These are phyloP conservation scores for Prunella fulvescens DNA, from an alignment of 2,113 vertebrate species.

Conservation along the genomic window DNA sequence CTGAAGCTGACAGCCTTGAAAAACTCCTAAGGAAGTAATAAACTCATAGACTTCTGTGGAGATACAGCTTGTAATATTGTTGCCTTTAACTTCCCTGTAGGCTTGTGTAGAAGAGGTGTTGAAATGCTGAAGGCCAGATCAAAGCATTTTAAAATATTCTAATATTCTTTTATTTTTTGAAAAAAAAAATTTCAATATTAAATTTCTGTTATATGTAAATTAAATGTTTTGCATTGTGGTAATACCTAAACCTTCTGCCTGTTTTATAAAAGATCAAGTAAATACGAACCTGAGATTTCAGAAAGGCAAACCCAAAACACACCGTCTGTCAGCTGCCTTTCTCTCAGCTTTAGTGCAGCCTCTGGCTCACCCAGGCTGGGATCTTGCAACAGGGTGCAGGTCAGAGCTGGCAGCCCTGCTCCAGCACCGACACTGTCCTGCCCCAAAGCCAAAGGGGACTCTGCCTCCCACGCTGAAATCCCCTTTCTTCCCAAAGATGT, in stretches of 20 bases:
- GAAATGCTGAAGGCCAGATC: neutral
- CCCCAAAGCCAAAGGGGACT: neutral
- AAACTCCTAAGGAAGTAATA: neutral
- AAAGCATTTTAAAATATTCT: neutral
- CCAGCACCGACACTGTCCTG: too few species aligned
- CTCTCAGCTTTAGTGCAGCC: neutral
- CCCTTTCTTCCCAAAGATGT: neutral
- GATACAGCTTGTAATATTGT: neutral
- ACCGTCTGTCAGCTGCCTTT: neutral
- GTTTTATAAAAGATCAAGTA: neutral
- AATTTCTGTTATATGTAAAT: neutral
- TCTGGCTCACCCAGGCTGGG: neutral
- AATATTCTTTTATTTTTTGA: neutral
- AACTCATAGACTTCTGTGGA: neutral
- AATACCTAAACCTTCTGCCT: neutral
- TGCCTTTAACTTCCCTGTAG: neutral
- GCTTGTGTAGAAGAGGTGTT: neutral
- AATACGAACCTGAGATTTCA: neutral
- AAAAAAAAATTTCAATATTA: too few species aligned
- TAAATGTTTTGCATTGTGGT: neutral
- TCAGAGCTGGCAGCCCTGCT: too few species aligned
- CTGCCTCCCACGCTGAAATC: rapidly evolving
- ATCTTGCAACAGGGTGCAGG: too few species aligned
- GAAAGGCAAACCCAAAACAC: neutral
- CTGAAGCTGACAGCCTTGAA: neutral